Percentiles rank a stretch among this genome's conserved stretches.
These are phyloP conservation scores for Miltochrista miniata DNA, from an alignment of 2,888 invertebrate species.

Conservation along the genomic window DNA sequence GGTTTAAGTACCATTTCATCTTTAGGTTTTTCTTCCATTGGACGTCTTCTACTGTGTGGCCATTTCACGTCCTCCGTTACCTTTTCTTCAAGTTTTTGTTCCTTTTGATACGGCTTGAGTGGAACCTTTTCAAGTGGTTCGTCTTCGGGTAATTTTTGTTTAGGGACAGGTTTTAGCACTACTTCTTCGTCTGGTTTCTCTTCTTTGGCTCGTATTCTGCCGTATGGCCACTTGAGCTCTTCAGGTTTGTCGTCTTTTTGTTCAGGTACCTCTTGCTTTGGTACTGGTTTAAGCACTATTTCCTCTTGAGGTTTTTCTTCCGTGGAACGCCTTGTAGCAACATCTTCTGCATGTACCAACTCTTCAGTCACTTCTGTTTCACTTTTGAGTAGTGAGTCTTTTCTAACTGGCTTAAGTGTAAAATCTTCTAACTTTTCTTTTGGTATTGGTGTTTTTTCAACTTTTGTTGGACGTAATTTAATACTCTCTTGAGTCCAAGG, in stretches of 20 bases:
- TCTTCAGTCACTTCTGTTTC: conserved; percentile 76
- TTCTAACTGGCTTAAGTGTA: conserved; percentile 61
- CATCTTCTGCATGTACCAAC: conserved; percentile 83
- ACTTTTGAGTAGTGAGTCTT: conserved; percentile 63
- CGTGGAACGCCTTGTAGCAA: conserved; percentile 56
- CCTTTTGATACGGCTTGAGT: conserved; percentile 41
- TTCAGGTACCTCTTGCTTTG: conserved; percentile 23
- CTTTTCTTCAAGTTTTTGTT: conserved; percentile 45
- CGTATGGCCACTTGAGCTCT: conserved; percentile 47
- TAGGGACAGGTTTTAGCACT: conserved; percentile 71
- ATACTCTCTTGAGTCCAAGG: conserved; percentile 86
- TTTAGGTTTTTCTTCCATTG: conserved; percentile 40
- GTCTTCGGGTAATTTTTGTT: conserved; percentile 48
- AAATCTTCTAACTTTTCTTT: conserved; percentile 81
- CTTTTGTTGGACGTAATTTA: conserved; percentile 84
- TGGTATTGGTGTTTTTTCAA: conserved; percentile 78
- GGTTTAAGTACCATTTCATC: conserved; percentile 50
- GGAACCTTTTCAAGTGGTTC: conserved; percentile 48
- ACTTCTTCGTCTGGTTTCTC: conserved; percentile 60
- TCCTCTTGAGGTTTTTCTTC: conserved; percentile 55
- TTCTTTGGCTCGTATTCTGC: conserved; percentile 54
- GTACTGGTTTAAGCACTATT: conserved; percentile 43
- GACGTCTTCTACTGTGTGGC: conserved; percentile 39
- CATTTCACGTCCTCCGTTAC: conserved; percentile 47
- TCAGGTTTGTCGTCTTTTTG: conserved; percentile 49